Evolutionary conservation across 2,888 invertebrate species (phyloP).

Genomic region (Oscheius onirici): DNA sequence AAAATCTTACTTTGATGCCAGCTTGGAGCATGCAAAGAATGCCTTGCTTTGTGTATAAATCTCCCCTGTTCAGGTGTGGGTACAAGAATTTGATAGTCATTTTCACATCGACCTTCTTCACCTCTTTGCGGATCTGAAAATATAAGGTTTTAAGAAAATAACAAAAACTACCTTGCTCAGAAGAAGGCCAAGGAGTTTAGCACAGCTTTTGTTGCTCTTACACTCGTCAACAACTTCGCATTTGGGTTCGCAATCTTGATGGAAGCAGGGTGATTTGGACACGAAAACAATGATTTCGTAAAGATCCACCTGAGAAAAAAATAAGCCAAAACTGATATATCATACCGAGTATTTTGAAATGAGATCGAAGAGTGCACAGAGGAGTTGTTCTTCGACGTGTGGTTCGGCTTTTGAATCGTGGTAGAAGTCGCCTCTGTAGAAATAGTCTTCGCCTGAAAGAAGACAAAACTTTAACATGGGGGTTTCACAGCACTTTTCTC

Average conservation of each 20-base stretch:
- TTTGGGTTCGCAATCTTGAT: constrained; percentile 72
- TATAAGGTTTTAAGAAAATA: background rate
- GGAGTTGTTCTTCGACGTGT: constrained; percentile 71
- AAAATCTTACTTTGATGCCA: constrained; percentile 57
- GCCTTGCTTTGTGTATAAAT: constrained; percentile 71
- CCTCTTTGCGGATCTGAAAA: constrained; percentile 67
- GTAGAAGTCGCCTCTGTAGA: constrained; percentile 71
- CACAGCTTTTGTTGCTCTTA: constrained; percentile 70
- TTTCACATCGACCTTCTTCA: constrained; percentile 71
- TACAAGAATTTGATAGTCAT: constrained; percentile 72
- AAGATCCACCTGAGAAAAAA: constrained; percentile 63
- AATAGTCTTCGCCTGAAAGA: constrained; percentile 67
- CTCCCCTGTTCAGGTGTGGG: constrained; percentile 71
- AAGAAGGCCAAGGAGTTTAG: constrained; percentile 69
- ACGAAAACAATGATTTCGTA: constrained; percentile 71
- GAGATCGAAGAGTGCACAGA: constrained; percentile 70
- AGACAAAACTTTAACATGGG: constrained; percentile 4
- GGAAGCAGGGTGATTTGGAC: constrained; percentile 71
- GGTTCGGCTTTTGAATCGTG: constrained; percentile 71
- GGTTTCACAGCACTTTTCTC: constrained; percentile 25
- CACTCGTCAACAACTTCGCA: constrained; percentile 72
- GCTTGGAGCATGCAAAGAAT: constrained; percentile 71
- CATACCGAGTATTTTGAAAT: constrained; percentile 71
- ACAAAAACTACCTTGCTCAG: constrained; percentile 60
- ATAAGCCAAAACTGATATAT: background rate